These are phyloP conservation scores for Metallyticus violacea DNA, from an alignment of 2,888 invertebrate species.

Conservation along the genomic window DNA sequence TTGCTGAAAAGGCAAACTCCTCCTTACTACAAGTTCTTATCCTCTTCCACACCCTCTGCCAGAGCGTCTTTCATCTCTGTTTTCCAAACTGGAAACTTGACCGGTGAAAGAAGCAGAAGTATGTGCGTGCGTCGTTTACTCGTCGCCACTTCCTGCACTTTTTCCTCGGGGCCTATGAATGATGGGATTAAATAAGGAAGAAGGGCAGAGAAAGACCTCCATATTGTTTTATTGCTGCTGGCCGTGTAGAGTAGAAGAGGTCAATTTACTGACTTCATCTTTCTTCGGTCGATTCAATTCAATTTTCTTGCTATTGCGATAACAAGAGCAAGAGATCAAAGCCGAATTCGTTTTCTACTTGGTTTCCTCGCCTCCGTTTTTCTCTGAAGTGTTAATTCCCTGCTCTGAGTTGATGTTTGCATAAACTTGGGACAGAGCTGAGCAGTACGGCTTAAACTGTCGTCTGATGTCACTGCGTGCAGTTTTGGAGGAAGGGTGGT, in stretches of 20 bases:
- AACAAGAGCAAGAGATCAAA: background rate
- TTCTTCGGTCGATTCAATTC: background rate
- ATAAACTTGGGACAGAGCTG: background rate
- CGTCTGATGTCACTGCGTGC: background rate
- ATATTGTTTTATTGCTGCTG: background rate
- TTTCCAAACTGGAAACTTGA: too few species aligned
- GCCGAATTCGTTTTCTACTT: background rate
- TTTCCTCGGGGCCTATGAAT: background rate
- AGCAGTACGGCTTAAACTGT: background rate
- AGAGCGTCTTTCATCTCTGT: too few species aligned
- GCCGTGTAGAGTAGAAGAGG: background rate
- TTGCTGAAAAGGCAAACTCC: too few species aligned
- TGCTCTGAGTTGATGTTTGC: background rate
- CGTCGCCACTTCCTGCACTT: too few species aligned
- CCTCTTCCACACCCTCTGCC: too few species aligned
- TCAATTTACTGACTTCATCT: background rate
- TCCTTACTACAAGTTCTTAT: too few species aligned
- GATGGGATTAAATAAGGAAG: background rate
- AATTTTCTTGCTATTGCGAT: background rate
- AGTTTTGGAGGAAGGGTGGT: background rate
- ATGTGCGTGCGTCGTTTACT: too few species aligned
- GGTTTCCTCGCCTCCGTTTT: background rate
- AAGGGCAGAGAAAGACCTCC: background rate
- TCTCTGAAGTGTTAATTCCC: background rate
- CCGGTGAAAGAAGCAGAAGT: too few species aligned